Evolutionary conservation across 2,797 vertebrate genomes (phyloP), one percentile per base, ranked within the genome.

Genomic region (Sebastes hubbsi): DNA sequence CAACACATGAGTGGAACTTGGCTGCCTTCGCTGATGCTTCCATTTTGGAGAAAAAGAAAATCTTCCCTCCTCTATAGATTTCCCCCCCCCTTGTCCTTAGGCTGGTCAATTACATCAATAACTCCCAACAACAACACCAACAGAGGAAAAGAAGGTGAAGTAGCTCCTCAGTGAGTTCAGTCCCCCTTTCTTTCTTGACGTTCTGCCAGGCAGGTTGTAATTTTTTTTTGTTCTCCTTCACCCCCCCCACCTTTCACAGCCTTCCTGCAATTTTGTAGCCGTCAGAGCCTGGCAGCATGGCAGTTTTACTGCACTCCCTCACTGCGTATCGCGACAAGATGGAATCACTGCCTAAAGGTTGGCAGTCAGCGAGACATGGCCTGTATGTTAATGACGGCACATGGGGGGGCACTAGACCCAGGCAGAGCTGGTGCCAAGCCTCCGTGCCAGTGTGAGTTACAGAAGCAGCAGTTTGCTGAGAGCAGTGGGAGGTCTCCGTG

Each of bases 281-380:
- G 81, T 91, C 90, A 93, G 81, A 87, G 72, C 66, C 85, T 92
- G 90, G 91, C 90, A 91, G 87, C 87, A 75, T 85, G 87, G 88
- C 88, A 91, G 76, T 90, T 95, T 94, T 93, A 92, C 87, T 86
- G 81, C 87, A 82, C 83, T 88, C 89, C 84, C 85, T 91, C 76
- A 82, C 88, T 86, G 83, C 58, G 78, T 84, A 82, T 87, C 89
- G 84, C 68, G 84, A 86, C 81, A 88, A 86, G 93, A 95, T 93
- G 91, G 92, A 94, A 94, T 91, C 90, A 86, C 86, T 83, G 93
- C 91, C 94, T 90, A 89, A 91, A 92, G 92, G 86, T 87, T 92
- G 89, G 87, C 91, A 94, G 90, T 80, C 73, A 77, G 73, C 79
- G 92, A 92, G 85, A 94, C 91, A 92, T 80, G 89, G 87, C 81